Evolutionary conservation across 2,113 vertebrate genomes (phyloP).

Genomic region (Rhombomys opimus): DNA sequence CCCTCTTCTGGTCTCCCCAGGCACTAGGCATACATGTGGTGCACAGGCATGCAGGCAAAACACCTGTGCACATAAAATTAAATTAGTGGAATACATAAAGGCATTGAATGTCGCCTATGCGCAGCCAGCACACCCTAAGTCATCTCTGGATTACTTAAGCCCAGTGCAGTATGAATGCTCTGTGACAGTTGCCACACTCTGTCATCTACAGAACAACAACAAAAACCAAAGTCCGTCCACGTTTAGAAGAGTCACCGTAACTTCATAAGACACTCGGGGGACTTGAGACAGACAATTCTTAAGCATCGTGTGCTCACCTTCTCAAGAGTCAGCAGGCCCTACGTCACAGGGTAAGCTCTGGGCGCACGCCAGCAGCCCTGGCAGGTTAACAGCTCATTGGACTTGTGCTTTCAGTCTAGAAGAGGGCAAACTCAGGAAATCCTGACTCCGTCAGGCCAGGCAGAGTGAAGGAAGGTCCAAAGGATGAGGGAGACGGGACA

Average conservation of each 20-base stretch:
- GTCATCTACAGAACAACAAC: neutral
- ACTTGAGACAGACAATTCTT: neutral
- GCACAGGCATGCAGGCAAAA: neutral
- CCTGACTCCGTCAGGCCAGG: neutral
- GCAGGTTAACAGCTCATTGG: neutral
- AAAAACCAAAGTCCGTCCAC: neutral
- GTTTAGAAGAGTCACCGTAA: neutral
- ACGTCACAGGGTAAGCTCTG: neutral
- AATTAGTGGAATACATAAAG: neutral
- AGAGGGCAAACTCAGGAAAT: neutral
- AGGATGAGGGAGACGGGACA: neutral
- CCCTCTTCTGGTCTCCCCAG: neutral
- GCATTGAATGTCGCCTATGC: neutral
- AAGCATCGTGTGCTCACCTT: neutral
- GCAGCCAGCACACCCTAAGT: neutral
- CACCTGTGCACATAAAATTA: neutral
- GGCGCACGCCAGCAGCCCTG: neutral
- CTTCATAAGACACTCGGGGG: neutral
- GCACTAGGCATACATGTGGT: neutral
- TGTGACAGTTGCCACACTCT: neutral
- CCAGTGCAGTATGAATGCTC: too few species aligned
- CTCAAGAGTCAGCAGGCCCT: neutral
- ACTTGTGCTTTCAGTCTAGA: neutral
- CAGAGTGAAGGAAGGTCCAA: neutral
- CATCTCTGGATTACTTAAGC: neutral